Base-by-base conservation (phyloP, 2,113 vertebrate genomes). In the Cyphomyrus discorhynchus region DNA sequence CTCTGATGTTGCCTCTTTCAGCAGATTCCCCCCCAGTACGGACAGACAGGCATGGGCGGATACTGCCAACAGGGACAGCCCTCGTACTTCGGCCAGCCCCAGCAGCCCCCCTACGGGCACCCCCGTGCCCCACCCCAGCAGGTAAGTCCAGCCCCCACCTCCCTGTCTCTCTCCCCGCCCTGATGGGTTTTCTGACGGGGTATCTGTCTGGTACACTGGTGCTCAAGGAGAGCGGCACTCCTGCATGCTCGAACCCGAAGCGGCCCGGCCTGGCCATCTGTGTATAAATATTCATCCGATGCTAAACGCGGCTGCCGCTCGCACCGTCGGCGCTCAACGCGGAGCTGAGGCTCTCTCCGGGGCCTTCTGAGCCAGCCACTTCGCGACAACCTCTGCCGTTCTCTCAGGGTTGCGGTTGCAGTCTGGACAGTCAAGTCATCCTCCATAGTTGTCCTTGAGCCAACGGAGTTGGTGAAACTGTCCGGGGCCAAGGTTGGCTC, bases 51-150 rank as follows among this genome's bases (percentile, higher is more conserved):
- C 89, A 58, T 97, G 49, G 97, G 96, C 74, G 96, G 96, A 89
- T 98, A 97, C 95, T 96, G 97, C 94, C 97, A 96, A 89, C 96
- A 97, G 94, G 97, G 97, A 94, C 97, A 97, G 91, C 97, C 97
- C 91, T 95, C 98, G 0, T 99, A 98, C 93, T 99, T 98, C 96
- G 98, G 97, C 96, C 97, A 98, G 94, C 97, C 98, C 91, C 97
- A 97, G 46, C 96, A 95, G 92, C 96, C 97, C 94, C 94, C 97
- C 5, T 98, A 97, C 95, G 92, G 97, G 77, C 98, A 97, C 94
- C 96, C 97, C 92, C 95, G 97, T 93, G 97, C 97, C 89, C 97
- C 97, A 62, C 94, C 95, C 0, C 98, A 98, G 95, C 98, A 98
- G 98, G 98, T 99, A 97, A 96, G 94, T 58, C 31, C 3, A 39